A percentile compares a stretch with the other conserved stretches of the same genome.
Conservation (phyloP, 2,888 invertebrate genomes). For the Unio pictorum region DNA sequence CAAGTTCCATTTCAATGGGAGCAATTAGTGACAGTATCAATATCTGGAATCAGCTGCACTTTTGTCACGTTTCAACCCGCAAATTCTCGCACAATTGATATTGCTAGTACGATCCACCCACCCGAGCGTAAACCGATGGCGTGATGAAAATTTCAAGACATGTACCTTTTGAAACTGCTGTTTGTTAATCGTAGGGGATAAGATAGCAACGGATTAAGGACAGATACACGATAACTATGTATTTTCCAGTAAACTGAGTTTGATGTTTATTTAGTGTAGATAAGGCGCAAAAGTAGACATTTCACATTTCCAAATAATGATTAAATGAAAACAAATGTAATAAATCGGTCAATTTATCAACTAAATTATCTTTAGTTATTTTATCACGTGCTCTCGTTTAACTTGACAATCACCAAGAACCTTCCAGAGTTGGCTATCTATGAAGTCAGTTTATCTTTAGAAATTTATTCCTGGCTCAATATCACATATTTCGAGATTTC, state of each 20-base stretch:
- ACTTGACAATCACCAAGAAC: too few species aligned
- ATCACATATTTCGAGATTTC: background rate
- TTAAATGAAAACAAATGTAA: background rate
- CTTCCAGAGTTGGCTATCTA: too few species aligned
- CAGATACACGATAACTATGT: background rate
- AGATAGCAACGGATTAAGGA: background rate
- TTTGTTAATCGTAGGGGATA: slow-evolving; percentile 83
- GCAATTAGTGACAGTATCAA: slow-evolving; percentile 28
- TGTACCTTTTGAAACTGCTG: slow-evolving; percentile 94
- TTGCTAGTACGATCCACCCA: slow-evolving; percentile 64
- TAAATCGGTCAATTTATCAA: too few species aligned
- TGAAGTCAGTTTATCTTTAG: background rate
- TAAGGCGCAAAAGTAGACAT: background rate
- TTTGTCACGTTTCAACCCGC: slow-evolving; percentile 1
- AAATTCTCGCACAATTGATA: slow-evolving; percentile 81
- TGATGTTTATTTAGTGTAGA: background rate
- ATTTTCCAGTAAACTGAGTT: background rate
- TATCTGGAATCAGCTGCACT: slow-evolving; percentile 17
- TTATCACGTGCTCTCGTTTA: too few species aligned
- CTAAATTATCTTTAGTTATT: too few species aligned
- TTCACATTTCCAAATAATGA: background rate
- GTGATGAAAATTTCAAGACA: slow-evolving; percentile 88
- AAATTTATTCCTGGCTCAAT: background rate
- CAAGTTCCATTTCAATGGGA: slow-evolving; percentile 73
- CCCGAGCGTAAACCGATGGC: slow-evolving; percentile 86